These are phyloP conservation scores for Elephantulus edwardii DNA, from an alignment of 2,113 vertebrate genomes.

Conservation along the genomic window DNA sequence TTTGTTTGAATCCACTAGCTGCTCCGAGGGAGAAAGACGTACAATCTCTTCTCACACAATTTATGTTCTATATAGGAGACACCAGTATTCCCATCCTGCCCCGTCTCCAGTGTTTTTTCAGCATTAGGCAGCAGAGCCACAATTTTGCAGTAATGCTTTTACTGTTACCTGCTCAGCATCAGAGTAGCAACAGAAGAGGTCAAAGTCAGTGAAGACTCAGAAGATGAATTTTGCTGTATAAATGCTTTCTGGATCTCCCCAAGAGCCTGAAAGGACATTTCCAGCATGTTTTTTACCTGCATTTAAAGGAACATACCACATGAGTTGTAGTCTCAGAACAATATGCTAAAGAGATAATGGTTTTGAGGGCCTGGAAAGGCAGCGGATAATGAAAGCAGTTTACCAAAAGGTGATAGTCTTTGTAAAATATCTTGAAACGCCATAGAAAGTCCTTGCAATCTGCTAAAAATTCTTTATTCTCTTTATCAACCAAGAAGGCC, in stretches of 20 bases:
- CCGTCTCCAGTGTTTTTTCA: too few species aligned
- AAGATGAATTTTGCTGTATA: neutral
- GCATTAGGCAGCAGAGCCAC: too few species aligned
- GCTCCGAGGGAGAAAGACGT: too few species aligned
- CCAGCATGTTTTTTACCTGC: constrained; percentile 53
- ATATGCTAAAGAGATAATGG: neutral
- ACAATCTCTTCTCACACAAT: too few species aligned
- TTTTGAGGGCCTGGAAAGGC: neutral
- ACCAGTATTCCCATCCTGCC: too few species aligned
- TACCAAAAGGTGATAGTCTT: neutral
- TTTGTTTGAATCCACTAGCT: too few species aligned
- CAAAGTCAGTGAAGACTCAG: neutral
- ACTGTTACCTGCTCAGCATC: constrained; percentile 61
- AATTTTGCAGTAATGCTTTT: too few species aligned
- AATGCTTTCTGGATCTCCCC: constrained; percentile 40
- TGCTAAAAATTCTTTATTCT: neutral
- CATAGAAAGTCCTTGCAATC: neutral
- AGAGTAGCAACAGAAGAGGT: neutral
- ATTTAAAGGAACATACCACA: neutral
- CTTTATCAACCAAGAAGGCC: neutral
- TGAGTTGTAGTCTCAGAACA: neutral
- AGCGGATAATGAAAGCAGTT: neutral
- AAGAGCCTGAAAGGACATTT: constrained; percentile 21
- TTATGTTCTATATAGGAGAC: too few species aligned
- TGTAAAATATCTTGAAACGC: neutral